Evolutionary conservation across 2,888 invertebrate genomes (phyloP).

Genomic region (Acheta domesticus): DNA sequence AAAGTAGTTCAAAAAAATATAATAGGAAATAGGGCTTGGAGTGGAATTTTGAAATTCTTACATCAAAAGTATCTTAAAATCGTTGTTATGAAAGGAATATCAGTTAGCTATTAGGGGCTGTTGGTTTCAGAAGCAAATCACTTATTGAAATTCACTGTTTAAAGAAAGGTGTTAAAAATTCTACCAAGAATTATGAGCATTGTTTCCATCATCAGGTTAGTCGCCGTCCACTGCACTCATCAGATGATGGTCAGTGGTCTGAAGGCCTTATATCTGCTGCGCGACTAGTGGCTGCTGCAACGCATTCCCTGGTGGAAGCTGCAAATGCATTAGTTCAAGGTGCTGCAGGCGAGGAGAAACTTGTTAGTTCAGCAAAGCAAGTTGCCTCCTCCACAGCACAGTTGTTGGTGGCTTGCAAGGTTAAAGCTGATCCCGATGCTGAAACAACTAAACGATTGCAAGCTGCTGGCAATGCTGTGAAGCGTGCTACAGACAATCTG

Average conservation of each 20-base stretch:
- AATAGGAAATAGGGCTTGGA: no score
- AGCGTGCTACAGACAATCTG: constrained; percentile 94
- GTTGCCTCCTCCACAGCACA: constrained; percentile 98
- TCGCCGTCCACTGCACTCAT: constrained; percentile 74
- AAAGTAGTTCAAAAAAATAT: no score
- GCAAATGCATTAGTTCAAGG: constrained; percentile 95
- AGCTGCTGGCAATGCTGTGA: constrained; percentile 93
- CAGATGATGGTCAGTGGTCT: constrained; percentile 97
- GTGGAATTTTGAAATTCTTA: no score
- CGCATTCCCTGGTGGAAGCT: constrained; percentile 95
- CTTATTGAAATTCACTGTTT: neutral
- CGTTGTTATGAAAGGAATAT: no score
- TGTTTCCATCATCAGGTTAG: constrained; percentile 51
- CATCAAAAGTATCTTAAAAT: no score
- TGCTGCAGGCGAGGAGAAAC: constrained; percentile 87
- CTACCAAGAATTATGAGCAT: neutral
- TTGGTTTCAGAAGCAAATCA: no score
- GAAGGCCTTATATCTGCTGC: constrained; percentile 96
- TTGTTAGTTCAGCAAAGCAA: constrained; percentile 93
- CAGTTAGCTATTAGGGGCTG: no score
- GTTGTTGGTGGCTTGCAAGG: constrained; percentile 95
- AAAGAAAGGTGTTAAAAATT: neutral
- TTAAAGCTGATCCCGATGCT: constrained; percentile 95
- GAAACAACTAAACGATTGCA: constrained; percentile 88
- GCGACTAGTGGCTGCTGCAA: constrained; percentile 92